phyloP scores from a whole-genome alignment of 2,113 vertebrate species.

The Phodopus roborovskii region DNA sequence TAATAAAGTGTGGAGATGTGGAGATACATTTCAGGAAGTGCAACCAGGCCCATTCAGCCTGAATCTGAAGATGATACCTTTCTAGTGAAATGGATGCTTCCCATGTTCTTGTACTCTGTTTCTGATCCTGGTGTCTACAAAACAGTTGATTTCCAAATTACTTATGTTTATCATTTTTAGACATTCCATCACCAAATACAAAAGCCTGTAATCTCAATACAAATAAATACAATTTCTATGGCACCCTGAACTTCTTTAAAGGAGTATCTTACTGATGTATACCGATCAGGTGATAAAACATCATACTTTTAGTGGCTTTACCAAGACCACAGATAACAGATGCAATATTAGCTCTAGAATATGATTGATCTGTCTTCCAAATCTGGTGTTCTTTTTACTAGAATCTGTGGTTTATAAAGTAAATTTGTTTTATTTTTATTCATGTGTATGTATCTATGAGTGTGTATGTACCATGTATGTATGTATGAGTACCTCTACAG shows the following conservation, averaged over 20 bases:
- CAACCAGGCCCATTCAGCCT: not conserved
- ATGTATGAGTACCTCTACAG: no score
- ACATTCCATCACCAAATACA: not conserved
- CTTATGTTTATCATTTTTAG: not conserved
- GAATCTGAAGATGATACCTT: not conserved
- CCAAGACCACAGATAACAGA: not conserved
- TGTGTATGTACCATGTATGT: not conserved
- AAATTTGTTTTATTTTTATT: not conserved
- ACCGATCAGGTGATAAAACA: not conserved
- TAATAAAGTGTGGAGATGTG: not conserved
- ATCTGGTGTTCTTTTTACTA: not conserved
- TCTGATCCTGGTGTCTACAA: not conserved
- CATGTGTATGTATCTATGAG: not conserved
- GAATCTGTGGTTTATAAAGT: not conserved
- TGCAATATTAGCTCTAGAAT: not conserved
- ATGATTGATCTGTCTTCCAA: not conserved
- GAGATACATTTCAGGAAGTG: not conserved
- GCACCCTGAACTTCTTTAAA: not conserved
- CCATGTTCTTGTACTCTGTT: not conserved
- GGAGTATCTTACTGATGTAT: not conserved
- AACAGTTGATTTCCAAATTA: constrained; percentile 12
- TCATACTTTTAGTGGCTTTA: not conserved
- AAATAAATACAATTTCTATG: not conserved
- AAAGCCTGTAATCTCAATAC: not conserved
- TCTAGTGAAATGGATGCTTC: not conserved